Base-by-base conservation (phyloP, 2,888 invertebrate genomes). In the Marasmarcha lunaedactyla region DNA sequence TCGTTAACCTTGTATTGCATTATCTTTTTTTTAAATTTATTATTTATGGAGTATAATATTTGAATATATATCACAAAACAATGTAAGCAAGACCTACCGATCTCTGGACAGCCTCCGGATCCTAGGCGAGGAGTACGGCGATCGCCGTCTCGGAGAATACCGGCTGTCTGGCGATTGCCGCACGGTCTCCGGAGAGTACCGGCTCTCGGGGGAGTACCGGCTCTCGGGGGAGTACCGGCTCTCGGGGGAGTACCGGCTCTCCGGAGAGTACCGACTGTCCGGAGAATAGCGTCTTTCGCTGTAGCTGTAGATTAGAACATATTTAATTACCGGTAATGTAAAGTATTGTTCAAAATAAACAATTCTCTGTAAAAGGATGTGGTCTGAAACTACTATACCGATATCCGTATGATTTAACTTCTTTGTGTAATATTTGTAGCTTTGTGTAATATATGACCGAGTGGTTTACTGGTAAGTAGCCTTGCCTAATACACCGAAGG, bases 141-240 rank as follows among this genome's bases (percentile, higher is more conserved):
- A 57, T 10, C 58, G 63, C 10, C 59, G 65, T 44, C 62, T 46
- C 30, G 76, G 71, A 46, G 70, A 68, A 50, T 76, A 76, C 42
- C 76, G 67, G 41, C 61, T 60, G 46, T 84, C 84, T 1, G 86
- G 79, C 35, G 86, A 84, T 59, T 86, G 88, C 45, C 86, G 71
- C 40, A 47, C 44, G 46, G 78, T 79, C 10, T 84, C 76, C 20
- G 86, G 85, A 41, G 73, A 71, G 53, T 81, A 78, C 34, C 79
- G 58, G 39, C 67, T 67, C 42, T 73, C 77, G n/a, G 81, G 74
- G 48, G 76, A 71, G 54, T 74, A 83, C 37, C 79, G 65, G 41
- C 69, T 69, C 45, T 85, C 86, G 1, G 87, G 84, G 41, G 87
- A 85, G 63, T 87, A 88, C 33, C 88, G 76, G n/a, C 60, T 59